Percentiles rank a stretch among this genome's conserved stretches.
phyloP scores from a whole-genome alignment of 37 sponge, comb jelly and placozoan genomes.

The Oopsacas minuta region DNA sequence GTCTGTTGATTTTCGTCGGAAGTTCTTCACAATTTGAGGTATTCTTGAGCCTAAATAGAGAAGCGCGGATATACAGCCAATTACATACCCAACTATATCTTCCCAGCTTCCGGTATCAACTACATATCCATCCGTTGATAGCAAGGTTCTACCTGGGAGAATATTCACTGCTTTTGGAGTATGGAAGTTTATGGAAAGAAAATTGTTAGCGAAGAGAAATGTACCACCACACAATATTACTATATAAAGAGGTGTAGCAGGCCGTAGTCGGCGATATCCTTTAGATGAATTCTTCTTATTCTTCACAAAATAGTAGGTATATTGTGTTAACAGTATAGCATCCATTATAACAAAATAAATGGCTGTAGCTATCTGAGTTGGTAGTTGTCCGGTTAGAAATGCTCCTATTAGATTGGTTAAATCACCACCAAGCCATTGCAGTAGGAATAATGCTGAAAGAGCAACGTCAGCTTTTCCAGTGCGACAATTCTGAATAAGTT shows the following conservation, averaged over 20 bases:
- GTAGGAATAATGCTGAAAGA: constrained; percentile 43
- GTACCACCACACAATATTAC: neutral
- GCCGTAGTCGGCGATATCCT: neutral
- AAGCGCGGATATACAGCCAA: constrained; percentile 40
- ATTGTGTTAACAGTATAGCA: constrained; percentile 26
- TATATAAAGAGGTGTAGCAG: neutral
- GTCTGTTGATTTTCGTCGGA: constrained; percentile 34
- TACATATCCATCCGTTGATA: neutral
- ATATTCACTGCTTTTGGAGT: neutral
- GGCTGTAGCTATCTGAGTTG: constrained; percentile 37
- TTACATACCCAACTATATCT: constrained; percentile 27
- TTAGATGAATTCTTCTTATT: constrained; percentile 26
- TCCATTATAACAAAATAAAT: constrained; percentile 47
- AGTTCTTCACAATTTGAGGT: constrained; percentile 53
- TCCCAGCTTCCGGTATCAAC: neutral
- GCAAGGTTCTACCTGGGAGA: neutral
- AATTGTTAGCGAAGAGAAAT: neutral
- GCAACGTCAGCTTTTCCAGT: constrained; percentile 32
- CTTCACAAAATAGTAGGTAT: constrained; percentile 19
- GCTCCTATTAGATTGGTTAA: constrained; percentile 42
- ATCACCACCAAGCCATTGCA: constrained; percentile 39
- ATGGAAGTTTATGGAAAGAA: neutral
- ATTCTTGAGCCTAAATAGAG: constrained; percentile 32
- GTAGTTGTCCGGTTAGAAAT: constrained; percentile 35
- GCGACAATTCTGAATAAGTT: constrained; percentile 29